Base-by-base conservation (phyloP, 2,797 vertebrate species). In the Pipistrellus pygmaeus region DNA sequence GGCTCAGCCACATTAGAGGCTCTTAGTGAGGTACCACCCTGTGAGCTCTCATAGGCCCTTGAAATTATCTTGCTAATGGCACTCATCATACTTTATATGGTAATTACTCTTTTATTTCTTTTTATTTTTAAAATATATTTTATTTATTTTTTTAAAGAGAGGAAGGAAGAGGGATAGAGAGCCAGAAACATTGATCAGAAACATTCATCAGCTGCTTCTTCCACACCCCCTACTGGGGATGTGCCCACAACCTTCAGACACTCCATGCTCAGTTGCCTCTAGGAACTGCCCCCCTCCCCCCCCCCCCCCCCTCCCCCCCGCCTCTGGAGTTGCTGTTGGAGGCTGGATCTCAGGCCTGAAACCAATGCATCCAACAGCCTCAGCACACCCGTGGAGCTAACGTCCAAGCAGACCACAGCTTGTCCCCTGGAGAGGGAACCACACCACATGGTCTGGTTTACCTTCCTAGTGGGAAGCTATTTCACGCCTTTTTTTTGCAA, bases 381-480 rank as follows among this genome's bases (percentile, higher is more conserved):
- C 11, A 18, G 51, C 88, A 76, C 81, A 72, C 71, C n/a, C 41
- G 64, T 57, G 30, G 25, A 14, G 68, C 21, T 66, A n/a, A 73
- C 0, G 0, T 88, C 91, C 83, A 62, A 62, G 80, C 32, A 57
- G 53, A 93, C 66, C 38, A 53, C 32, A 86, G 80, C 18, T 18
- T 15, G 25, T 76, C 57, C 57, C 53, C 86, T 80, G 32, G 55
- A 82, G 55, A 68, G 18, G 51, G 5, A 72, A 84, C 66, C 68
- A 30, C 12, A 13, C 6, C 60, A 3, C 1, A 3, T 44, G n/a
- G n/a, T 57, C 84, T 48, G 38, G 66, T 73, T 69, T 93, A 60
- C 84, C 53, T 96, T 73, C 46, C 80, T 78, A 23, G 32, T 23
- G 27, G 71, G 57, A 76, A 90, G 66, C 57, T 32, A 73, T 60